Base-by-base conservation (phyloP, 1,140 invertebrate genomes). In the Teleogryllus occipitalis region DNA sequence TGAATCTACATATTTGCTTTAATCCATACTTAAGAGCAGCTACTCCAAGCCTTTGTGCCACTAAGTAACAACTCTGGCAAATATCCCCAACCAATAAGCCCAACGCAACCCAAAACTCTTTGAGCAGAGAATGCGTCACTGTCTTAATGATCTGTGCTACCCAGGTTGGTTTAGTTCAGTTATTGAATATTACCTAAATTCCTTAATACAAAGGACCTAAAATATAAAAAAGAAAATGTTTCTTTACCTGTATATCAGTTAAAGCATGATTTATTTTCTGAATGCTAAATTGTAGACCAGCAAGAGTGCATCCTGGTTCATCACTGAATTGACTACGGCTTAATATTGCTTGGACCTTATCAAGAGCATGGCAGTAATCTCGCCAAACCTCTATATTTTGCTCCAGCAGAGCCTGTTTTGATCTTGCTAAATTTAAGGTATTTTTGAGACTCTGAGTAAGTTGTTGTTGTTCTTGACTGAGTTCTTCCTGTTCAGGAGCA, bases 391-490 rank as follows among this genome's bases (percentile, higher is more conserved):
- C 92, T 22, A 91, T 88, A 78, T 94, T 92, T 84, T 94, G 92
- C 83, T 96, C 93, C 27, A 95, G 83, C 73, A 91, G 89, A 8
- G 92, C 92, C 81, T 92, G 90, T 79, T 91, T 90, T 0, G 92
- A 93, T 83, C 94, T 94, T 0, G 94, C 94, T 2, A 91, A 92
- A 83, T 95, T 95, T 47, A 95, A 83, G 0, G 93, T 95, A 80
- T 95, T 96, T 83, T 95, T 94, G 80, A 96, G 83, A 7, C 92
- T 83, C 82, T 95, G 93, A 47, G 92, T 94, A 81, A 94, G 91
- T 81, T 93, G 90, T 76, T 94, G 91, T 80, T 95, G 91, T 82
- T 95, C 93, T 0, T 91, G 89, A 14, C 92, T 93, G 5, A 96
- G 84, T 81, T 94, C 93, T 81, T 96, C 94, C 83, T 96, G 94